Percentiles rank a stretch among this genome's conserved stretches.
Evolutionary conservation across 2,888 invertebrate species (phyloP).

Genomic region (Tuberolachnus salignus): DNA sequence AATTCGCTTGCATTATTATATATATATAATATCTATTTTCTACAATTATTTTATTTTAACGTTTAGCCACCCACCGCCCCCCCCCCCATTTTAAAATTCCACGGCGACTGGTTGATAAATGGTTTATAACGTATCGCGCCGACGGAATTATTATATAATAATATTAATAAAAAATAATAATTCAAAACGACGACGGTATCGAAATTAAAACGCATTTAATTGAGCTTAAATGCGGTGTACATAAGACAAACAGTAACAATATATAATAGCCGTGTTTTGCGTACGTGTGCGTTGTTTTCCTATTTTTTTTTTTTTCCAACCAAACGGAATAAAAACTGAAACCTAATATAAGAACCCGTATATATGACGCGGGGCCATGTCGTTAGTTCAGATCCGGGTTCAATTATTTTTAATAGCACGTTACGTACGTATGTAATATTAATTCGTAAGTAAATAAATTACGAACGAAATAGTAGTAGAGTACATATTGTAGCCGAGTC

Average conservation of each 20-base stretch:
- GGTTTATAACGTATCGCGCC: too few relatives aligned
- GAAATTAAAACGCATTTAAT: conserved; percentile 38
- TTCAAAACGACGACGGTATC: not conserved
- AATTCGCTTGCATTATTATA: too few relatives aligned
- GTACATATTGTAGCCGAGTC: too few relatives aligned
- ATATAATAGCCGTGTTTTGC: too few relatives aligned
- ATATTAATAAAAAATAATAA: too few relatives aligned
- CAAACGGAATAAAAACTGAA: conserved; percentile 39
- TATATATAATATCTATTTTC: too few relatives aligned
- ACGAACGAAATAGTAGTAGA: not conserved
- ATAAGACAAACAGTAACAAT: too few relatives aligned
- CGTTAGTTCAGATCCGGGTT: conserved; percentile 53
- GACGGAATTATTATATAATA: too few relatives aligned
- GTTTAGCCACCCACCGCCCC: too few relatives aligned
- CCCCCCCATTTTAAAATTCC: too few relatives aligned
- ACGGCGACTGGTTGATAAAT: too few relatives aligned
- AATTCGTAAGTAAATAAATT: conserved; percentile 47
- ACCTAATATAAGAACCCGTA: conserved; percentile 46
- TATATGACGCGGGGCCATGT: not conserved
- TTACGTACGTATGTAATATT: conserved; percentile 11
- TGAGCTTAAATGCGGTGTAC: conserved; percentile 9
- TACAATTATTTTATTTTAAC: too few relatives aligned
- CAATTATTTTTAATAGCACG: conserved; percentile 54
- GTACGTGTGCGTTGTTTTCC: not conserved
- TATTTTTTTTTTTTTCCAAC: conserved; percentile 8